Percentiles rank a stretch among this genome's conserved stretches.
Evolutionary conservation across 2,113 vertebrate genomes (phyloP).

Genomic region (Lampris incognitus): DNA sequence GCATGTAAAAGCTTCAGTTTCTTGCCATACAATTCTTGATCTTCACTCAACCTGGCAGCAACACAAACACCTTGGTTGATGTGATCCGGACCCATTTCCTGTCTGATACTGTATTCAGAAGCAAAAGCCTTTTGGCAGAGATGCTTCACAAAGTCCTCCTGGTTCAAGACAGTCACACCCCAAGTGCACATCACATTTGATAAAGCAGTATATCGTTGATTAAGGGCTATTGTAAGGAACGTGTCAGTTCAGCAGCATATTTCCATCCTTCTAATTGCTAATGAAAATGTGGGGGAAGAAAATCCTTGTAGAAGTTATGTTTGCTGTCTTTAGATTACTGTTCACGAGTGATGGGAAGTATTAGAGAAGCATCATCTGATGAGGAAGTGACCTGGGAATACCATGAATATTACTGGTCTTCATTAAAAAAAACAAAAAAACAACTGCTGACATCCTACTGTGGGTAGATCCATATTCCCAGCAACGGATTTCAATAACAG

Average conservation of each 20-base stretch:
- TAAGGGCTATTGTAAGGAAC: slow-evolving; percentile 44
- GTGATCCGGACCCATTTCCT: slow-evolving; percentile 22
- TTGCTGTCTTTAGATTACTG: slow-evolving; percentile 15
- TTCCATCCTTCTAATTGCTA: neutral
- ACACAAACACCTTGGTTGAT: neutral
- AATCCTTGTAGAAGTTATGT: too few relatives aligned
- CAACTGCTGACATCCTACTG: neutral
- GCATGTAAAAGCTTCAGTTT: slow-evolving; percentile 31
- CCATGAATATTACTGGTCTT: neutral
- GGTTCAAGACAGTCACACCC: neutral
- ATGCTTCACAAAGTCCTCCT: neutral
- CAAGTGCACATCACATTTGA: slow-evolving; percentile 20
- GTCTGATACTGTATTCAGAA: neutral
- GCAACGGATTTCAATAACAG: slow-evolving; percentile 29
- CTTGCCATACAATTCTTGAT: neutral
- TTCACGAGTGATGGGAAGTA: neutral
- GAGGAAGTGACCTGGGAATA: neutral
- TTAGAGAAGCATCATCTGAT: slow-evolving; percentile 13
- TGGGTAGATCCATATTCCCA: neutral
- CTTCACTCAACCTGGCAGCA: neutral
- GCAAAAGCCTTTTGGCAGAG: neutral
- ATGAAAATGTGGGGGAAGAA: neutral
- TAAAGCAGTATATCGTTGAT: slow-evolving; percentile 37
- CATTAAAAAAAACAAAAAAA: neutral
- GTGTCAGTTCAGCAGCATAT: neutral